Percentiles rank a stretch among this genome's conserved stretches.
Evolutionary conservation across 1,140 invertebrate species (phyloP).

Genomic region (Phymorhynchus buccinoides): DNA sequence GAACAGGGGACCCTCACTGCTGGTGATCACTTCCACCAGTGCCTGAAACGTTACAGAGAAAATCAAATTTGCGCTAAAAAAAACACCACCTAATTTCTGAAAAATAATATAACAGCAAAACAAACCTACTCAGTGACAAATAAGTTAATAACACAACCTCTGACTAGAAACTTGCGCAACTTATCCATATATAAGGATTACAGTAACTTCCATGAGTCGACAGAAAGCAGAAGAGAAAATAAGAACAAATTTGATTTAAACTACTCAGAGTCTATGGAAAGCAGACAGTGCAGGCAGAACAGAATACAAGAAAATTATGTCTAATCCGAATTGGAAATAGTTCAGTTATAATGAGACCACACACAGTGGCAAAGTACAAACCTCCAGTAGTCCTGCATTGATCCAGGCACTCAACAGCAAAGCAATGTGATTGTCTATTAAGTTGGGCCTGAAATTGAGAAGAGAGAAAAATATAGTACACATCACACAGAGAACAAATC

Average conservation of each 20-base stretch:
- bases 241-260: no score
- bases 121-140: neutral
- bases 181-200: no score
- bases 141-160: no score
- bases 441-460: slow-evolving; percentile 82
- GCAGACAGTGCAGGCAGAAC: no score
- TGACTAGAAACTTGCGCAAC: no score
- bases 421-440: slow-evolving; percentile 92
- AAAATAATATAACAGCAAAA: neutral
- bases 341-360: no score
- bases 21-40: slow-evolving; percentile 90
- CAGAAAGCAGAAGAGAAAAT: no score
- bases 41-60: slow-evolving; percentile 75
- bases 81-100: neutral
- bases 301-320: no score
- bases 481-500: slow-evolving; percentile 9
- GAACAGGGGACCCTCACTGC: slow-evolving; percentile 88
- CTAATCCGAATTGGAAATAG: no score
- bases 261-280: no score
- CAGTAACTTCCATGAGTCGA: no score
- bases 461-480: slow-evolving; percentile 53
- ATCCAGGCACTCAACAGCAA: slow-evolving; percentile 90
- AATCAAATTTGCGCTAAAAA: neutral
- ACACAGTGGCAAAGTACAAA: no score
- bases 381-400: slow-evolving; percentile 86